A percentile compares a stretch with the other conserved stretches of the same genome.
These are phyloP conservation scores for Lates calcarifer DNA, from an alignment of 2,113 vertebrate genomes.

Conservation along the genomic window DNA sequence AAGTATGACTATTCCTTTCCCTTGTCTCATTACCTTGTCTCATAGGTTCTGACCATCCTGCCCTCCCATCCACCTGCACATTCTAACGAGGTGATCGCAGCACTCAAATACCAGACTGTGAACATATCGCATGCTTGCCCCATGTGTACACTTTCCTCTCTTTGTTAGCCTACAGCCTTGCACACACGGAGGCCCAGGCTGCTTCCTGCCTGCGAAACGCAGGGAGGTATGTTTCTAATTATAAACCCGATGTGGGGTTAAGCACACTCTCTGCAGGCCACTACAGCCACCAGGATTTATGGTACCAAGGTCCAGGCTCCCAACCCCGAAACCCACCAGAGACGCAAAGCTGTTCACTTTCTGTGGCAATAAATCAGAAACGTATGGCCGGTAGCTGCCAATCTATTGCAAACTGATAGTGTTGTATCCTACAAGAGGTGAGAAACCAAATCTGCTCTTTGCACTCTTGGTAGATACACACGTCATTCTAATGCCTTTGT, in stretches of 20 bases:
- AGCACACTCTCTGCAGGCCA: constrained; percentile 66
- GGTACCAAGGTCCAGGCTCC: constrained; percentile 33
- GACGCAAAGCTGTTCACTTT: constrained; percentile 53
- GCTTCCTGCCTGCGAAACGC: constrained; percentile 77
- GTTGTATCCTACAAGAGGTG: constrained; percentile 26
- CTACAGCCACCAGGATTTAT: constrained; percentile 70
- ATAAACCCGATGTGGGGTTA: constrained; percentile 71
- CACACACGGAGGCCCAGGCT: constrained; percentile 54
- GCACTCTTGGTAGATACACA: constrained; percentile 16
- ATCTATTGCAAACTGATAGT: constrained; percentile 21
- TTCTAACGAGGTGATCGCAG: constrained; percentile 74
- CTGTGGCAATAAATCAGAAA: constrained; percentile 54
- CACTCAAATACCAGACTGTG: constrained; percentile 59
- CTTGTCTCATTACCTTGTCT: constrained; percentile 44
- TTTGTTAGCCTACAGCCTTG: constrained; percentile 76
- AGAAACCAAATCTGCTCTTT: constrained; percentile 30
- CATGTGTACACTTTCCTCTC: constrained; percentile 82
- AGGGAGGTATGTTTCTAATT: constrained; percentile 83
- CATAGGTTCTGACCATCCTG: constrained; percentile 51
- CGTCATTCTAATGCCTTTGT: constrained; percentile 1
- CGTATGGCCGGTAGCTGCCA: constrained; percentile 46
- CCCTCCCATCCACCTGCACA: constrained; percentile 78
- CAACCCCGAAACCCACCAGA: constrained; percentile 35
- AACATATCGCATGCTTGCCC: constrained; percentile 74
- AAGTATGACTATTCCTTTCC: constrained; percentile 46